These are phyloP conservation scores for Benitochromis conjunctus DNA, from an alignment of 2,113 vertebrate genomes.

Conservation along the genomic window DNA sequence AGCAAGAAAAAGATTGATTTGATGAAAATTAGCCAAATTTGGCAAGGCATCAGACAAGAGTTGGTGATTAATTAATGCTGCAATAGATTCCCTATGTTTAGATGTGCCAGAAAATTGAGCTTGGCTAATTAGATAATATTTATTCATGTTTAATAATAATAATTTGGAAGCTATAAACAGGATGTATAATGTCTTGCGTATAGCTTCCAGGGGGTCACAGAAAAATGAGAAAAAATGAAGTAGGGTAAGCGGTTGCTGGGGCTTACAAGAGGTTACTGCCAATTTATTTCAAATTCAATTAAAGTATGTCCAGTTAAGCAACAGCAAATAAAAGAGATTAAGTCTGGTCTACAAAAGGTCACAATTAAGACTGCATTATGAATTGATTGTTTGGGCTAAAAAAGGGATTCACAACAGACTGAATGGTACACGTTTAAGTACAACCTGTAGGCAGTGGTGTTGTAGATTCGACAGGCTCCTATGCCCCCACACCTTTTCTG, in stretches of 20 bases:
- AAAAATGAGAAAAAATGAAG: neutral
- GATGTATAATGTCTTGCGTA: neutral
- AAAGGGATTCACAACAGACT: neutral
- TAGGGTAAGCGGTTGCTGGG: neutral
- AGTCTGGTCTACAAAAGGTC: neutral
- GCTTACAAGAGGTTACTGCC: neutral
- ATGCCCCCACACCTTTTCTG: slow-evolving; percentile 73
- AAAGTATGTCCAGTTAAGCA: neutral
- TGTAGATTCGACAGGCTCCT: slow-evolving; percentile 85
- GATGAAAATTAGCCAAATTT: neutral
- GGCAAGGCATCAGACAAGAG: neutral
- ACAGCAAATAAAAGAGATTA: neutral
- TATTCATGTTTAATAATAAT: neutral
- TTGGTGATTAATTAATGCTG: neutral
- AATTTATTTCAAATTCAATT: neutral
- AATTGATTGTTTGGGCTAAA: neutral
- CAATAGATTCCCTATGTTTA: neutral
- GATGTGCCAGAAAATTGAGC: neutral
- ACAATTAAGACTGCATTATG: neutral
- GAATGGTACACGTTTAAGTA: neutral
- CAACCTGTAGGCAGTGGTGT: slow-evolving; percentile 81
- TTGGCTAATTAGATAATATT: neutral
- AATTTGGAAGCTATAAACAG: neutral
- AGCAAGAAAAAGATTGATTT: neutral
- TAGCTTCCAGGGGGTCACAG: neutral